Conservation (phyloP, 2,888 invertebrate genomes). For the Hydrotaea diabolus region DNA sequence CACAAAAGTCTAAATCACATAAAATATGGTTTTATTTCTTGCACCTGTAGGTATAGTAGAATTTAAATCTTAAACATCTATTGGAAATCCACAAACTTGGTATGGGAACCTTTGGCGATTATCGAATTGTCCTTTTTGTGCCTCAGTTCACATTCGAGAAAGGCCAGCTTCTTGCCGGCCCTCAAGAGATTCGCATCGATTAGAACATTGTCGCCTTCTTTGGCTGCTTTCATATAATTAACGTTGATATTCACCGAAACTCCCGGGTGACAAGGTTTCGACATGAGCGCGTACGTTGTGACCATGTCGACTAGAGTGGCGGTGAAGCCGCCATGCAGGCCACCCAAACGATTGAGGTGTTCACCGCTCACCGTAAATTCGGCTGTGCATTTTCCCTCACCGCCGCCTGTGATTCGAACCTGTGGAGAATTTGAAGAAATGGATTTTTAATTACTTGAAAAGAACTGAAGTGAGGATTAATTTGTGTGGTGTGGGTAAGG, state of each 20-base stretch:
- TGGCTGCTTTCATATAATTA: conserved; percentile 89
- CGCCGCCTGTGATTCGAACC: conserved; percentile 81
- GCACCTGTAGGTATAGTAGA: not conserved
- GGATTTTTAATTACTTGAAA: not conserved
- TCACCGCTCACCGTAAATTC: conserved; percentile 88
- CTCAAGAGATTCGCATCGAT: conserved; percentile 90
- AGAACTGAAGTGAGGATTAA: too few species aligned
- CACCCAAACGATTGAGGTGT: conserved; percentile 88
- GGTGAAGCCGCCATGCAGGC: conserved; percentile 92
- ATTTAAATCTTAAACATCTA: not conserved
- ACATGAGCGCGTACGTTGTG: conserved; percentile 90
- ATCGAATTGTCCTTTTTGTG: conserved; percentile 88
- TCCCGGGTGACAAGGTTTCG: conserved; percentile 85
- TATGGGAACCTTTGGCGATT: conserved; percentile 91
- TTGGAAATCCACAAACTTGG: conserved; percentile 84
- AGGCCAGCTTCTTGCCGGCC: conserved; percentile 90
- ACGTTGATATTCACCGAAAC: conserved; percentile 92
- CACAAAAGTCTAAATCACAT: conserved; percentile 26
- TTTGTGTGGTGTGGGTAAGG: too few species aligned
- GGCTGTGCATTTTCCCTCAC: conserved; percentile 87
- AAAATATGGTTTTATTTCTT: not conserved
- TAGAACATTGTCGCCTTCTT: conserved; percentile 88
- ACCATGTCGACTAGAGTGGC: conserved; percentile 87
- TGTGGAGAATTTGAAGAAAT: conserved; percentile 67
- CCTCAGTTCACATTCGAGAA: conserved; percentile 89